Base-by-base conservation (phyloP, 1,140 invertebrate species). In the Solen grandis region DNA sequence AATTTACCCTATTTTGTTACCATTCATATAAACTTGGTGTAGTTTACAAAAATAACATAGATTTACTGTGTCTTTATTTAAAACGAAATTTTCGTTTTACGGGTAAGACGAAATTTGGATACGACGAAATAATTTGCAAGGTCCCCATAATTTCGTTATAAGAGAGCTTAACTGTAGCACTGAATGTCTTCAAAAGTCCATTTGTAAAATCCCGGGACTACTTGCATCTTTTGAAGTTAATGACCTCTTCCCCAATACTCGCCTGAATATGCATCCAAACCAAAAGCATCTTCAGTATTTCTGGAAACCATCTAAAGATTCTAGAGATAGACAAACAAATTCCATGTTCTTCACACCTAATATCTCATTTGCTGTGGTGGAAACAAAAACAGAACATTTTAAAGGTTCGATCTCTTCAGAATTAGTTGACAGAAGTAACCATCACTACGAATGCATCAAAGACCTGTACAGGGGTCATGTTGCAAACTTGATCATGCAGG, bases 201-300 rank as follows among this genome's bases (percentile, higher is more conserved):
- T 13, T 3, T 16, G 3, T 5, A 33, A 22, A 5, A 63, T 25
- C n/a, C 41, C 5, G 36, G 57, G 29, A 22, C n/a, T 70, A 62
- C 35, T 29, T 62, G 5, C 41, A 50, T 22, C 14, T 70, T 60
- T 55, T 16, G 59, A 69, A n/a, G n/a, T n/a, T 36, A 25, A 75
- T 25, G 69, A 69, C 41, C 22, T 83, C 2, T 36, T 81, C 31
- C 50, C 66, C 35, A 72, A 81, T 60, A 73, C 57, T n/a, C n/a
- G n/a, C n/a, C n/a, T n/a, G n/a, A n/a, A n/a, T n/a, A n/a, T n/a
- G n/a, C n/a, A n/a, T n/a, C 29, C 25, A 78, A 0, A 50, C 77
- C 1, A 41, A 33, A 16, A 69, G 65, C 55, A 3, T n/a, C n/a
- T 73, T 5, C 35, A 63, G 13, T 0, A 19, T 50, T 63, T 52